phyloP scores from a whole-genome alignment of 2,888 invertebrate species.

The Himalopsyche japonica region DNA sequence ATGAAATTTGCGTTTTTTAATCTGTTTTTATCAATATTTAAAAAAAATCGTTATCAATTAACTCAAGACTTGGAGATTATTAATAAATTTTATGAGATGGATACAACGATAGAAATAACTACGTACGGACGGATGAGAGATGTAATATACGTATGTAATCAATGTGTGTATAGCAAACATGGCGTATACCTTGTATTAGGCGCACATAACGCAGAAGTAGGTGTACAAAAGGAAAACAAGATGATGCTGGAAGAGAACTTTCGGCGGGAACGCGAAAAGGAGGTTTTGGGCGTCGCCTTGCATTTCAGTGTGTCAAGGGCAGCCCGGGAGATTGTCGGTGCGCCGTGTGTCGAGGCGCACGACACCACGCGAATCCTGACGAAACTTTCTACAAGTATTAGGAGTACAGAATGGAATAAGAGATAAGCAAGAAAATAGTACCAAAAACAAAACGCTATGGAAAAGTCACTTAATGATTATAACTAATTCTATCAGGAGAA shows the following conservation, averaged over 20 bases:
- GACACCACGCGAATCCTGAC: not conserved
- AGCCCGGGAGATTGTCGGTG: slow-evolving; percentile 16
- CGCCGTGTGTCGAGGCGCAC: slow-evolving; percentile 16
- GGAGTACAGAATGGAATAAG: not conserved
- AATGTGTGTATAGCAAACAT: not conserved
- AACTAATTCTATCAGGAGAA: too few species aligned
- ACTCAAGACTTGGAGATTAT: too few species aligned
- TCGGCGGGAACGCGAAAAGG: not conserved
- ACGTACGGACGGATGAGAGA: not conserved
- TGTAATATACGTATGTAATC: not conserved
- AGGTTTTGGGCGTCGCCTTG: not conserved
- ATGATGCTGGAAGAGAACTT: not conserved
- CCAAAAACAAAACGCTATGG: not conserved
- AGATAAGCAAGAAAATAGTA: not conserved
- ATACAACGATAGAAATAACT: too few species aligned
- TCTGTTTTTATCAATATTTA: too few species aligned
- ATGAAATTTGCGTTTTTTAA: too few species aligned
- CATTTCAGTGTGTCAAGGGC: slow-evolving; percentile 33
- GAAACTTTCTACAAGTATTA: slow-evolving; percentile 17
- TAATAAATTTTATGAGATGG: too few species aligned
- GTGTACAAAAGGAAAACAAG: not conserved
- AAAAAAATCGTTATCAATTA: too few species aligned
- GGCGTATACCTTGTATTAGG: not conserved
- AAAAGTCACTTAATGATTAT: not conserved
- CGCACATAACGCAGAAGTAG: not conserved